A percentile compares a stretch with the other conserved stretches of the same genome.
Conservation (phyloP, 2,797 vertebrate species). For the Coreius guichenoti region DNA sequence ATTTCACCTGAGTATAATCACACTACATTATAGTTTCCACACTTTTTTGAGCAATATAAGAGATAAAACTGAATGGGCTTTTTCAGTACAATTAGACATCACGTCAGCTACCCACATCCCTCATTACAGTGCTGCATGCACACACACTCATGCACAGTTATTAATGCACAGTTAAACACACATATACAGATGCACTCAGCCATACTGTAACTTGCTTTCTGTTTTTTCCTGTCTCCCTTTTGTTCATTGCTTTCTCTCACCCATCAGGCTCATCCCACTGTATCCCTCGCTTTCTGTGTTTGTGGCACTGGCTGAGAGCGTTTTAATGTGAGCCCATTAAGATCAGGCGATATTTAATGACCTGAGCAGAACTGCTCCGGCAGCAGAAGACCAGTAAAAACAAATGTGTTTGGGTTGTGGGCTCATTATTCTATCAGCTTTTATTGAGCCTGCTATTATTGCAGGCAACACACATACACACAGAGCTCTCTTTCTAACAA, state of each 20-base stretch:
- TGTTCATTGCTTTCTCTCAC: conserved; percentile 37
- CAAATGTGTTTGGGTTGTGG: conserved; percentile 45
- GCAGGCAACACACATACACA: conserved; percentile 14
- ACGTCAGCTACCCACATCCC: conserved; percentile 4
- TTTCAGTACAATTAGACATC: background rate
- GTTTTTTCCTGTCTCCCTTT: conserved; percentile 9
- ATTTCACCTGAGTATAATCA: background rate
- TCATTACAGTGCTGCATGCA: background rate
- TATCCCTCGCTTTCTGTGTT: conserved; percentile 7
- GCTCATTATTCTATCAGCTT: conserved; percentile 45
- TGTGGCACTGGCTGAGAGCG: conserved; percentile 16
- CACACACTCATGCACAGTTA: conserved; percentile 13
- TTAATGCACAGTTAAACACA: conserved; percentile 42
- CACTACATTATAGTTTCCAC: background rate
- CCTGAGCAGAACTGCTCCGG: conserved; percentile 9
- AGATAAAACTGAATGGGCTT: background rate
- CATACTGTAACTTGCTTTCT: conserved; percentile 13
- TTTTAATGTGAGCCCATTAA: conserved; percentile 40
- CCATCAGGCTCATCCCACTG: conserved; percentile 28
- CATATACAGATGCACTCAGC: conserved; percentile 24
- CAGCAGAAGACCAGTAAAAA: conserved; percentile 48
- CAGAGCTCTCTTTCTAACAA: conserved; percentile 10
- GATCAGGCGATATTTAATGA: conserved; percentile 50
- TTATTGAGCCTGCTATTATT: conserved; percentile 43
- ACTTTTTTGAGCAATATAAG: background rate